Evolutionary conservation across 1,140 invertebrate genomes (phyloP).

Genomic region (Atta cephalotes): DNA sequence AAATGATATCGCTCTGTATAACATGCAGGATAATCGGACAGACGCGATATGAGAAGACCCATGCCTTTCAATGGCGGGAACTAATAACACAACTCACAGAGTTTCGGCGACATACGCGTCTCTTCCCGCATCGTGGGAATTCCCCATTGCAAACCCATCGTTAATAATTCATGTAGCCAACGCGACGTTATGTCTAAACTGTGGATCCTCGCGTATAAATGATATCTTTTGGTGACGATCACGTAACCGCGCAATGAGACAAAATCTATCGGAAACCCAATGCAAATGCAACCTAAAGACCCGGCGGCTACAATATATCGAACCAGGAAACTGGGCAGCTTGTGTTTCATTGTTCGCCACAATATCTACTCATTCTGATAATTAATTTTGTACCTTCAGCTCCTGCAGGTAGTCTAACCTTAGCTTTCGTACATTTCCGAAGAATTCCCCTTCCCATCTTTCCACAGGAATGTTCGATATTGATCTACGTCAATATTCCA

Average conservation of each 20-base stretch:
- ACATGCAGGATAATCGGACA: constrained; percentile 42
- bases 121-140: constrained; percentile 36
- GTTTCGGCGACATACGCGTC: constrained; percentile 42
- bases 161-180: constrained; percentile 66
- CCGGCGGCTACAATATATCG: neutral
- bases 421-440: neutral
- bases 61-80: constrained; percentile 60
- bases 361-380: neutral
- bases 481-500: neutral
- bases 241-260: constrained; percentile 1
- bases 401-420: neutral
- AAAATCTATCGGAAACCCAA: neutral
- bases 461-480: neutral
- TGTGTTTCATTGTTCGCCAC: neutral
- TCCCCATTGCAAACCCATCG: constrained; percentile 31
- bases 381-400: neutral
- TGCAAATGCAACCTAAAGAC: no score
- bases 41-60: constrained; percentile 37
- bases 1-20: constrained; percentile 28
- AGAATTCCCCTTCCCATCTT: neutral
- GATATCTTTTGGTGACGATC: constrained; percentile 53
- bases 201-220: constrained; percentile 52
- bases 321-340: neutral
- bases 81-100: constrained; percentile 67
- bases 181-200: constrained; percentile 19